phyloP scores from a whole-genome alignment of 2,888 invertebrate genomes.

The Mayetiola destructor region DNA sequence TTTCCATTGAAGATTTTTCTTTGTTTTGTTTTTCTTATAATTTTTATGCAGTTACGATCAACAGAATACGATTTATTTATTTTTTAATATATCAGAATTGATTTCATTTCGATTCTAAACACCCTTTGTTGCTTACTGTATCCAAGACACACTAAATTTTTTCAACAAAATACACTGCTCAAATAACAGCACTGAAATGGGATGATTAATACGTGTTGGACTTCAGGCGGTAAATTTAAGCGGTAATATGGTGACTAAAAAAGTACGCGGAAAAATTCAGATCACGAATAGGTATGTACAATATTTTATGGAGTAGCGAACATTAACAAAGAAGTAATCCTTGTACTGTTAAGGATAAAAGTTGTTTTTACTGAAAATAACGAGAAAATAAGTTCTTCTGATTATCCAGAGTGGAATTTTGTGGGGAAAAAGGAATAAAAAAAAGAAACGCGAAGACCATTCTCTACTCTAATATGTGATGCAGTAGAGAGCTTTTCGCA shows the following conservation, averaged over 20 bases:
- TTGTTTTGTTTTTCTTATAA: too few species aligned
- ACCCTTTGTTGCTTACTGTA: not conserved
- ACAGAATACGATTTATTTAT: not conserved
- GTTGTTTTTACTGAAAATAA: too few species aligned
- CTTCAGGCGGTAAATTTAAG: too few species aligned
- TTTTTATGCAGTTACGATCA: too few species aligned
- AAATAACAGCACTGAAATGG: not conserved
- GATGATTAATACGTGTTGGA: too few species aligned
- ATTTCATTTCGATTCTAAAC: not conserved
- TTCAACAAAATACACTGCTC: not conserved
- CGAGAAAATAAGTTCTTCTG: too few species aligned
- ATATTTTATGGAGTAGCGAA: too few species aligned
- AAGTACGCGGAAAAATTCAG: too few species aligned
- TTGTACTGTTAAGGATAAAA: not conserved
- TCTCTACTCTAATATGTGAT: not conserved
- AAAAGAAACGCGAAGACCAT: not conserved
- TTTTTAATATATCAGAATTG: not conserved
- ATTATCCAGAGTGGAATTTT: too few species aligned
- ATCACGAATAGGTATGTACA: too few species aligned
- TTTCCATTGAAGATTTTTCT: not conserved
- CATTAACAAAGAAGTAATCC: not conserved
- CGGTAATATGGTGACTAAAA: too few species aligned
- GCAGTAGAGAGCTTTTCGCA: slow-evolving; percentile 8
- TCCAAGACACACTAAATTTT: not conserved
- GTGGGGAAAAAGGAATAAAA: not conserved